Evolutionary conservation across 2,888 invertebrate species (phyloP), one percentile per base, ranked within the genome.

Genomic region (Drosophila formosana): DNA sequence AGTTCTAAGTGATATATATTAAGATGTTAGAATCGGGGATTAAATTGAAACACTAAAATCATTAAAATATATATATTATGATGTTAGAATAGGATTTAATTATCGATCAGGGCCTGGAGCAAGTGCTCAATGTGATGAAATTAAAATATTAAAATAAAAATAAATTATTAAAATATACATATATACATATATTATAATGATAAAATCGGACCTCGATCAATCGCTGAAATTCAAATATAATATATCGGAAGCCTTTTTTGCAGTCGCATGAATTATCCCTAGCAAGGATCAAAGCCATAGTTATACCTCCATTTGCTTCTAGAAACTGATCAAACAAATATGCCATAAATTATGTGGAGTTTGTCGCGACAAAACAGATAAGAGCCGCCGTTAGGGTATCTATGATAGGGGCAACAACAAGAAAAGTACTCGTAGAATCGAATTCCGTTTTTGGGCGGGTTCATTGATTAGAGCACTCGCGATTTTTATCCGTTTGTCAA

Each of bases 401-500:
- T 39, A 37, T 39, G 39, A 41, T 41, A 41, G 39, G 39, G 7
- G 7, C 8, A 39, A 55, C 9, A 6, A 18, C 7, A 53, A n/a
- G 18, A 11, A 53, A 26, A 43, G 30, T 6, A 23, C 4, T 11
- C 4, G 46, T 30, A 53, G 1, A 30, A 39, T 34, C 23, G 26
- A 32, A 18, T 18, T 50, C 37, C 18, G 51, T 43, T 18, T 18
- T 18, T 57, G 60, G 51, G 43, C 49, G 60, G 26, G 51, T 49
- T 66, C 66, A 61, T 71, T 77, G 70, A 78, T 78, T 66, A 64
- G 66, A 26, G 25, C 32, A 66, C 58, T 69, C 23, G 75, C 80
- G 72, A 82, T 81, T 68, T 76, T 69, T 82, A 80, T 76, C 77
- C 76, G 50, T 66, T 75, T 80, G 80, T 82, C 80, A 75, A 80